Evolutionary conservation across 2,797 vertebrate species (phyloP).

Genomic region (Pseudotriccus pelzelni): DNA sequence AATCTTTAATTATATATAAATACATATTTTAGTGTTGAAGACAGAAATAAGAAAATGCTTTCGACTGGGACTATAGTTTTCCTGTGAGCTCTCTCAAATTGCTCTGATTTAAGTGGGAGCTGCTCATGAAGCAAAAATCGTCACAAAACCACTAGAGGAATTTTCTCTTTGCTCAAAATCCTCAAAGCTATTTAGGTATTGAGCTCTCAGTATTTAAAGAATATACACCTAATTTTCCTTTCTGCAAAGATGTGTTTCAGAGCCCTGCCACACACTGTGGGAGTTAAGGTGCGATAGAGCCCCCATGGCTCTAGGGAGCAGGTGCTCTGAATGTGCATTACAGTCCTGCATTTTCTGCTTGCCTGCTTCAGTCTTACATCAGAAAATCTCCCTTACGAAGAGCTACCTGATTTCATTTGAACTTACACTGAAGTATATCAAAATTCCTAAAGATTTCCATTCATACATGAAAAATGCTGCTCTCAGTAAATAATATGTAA

Average conservation of each 20-base stretch:
- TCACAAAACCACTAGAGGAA: background rate
- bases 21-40: background rate
- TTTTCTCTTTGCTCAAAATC: background rate
- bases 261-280: background rate
- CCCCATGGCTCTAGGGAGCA: background rate
- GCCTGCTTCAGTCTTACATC: background rate
- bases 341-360: background rate
- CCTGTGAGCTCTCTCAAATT: background rate
- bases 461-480: background rate
- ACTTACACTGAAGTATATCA: background rate
- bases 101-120: background rate
- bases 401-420: background rate
- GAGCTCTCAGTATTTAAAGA: background rate
- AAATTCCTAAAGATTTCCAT: background rate
- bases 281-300: background rate
- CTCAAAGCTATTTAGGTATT: background rate
- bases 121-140: background rate
- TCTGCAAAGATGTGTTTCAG: background rate
- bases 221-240: background rate
- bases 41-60: background rate
- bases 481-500: background rate
- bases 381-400: background rate
- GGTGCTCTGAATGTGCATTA: background rate
- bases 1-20: background rate
- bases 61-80: background rate